Evolutionary conservation across 37 sponge, comb jelly and placozoan genomes (phyloP).

Genomic region (Aphrocallistes beatrix): DNA sequence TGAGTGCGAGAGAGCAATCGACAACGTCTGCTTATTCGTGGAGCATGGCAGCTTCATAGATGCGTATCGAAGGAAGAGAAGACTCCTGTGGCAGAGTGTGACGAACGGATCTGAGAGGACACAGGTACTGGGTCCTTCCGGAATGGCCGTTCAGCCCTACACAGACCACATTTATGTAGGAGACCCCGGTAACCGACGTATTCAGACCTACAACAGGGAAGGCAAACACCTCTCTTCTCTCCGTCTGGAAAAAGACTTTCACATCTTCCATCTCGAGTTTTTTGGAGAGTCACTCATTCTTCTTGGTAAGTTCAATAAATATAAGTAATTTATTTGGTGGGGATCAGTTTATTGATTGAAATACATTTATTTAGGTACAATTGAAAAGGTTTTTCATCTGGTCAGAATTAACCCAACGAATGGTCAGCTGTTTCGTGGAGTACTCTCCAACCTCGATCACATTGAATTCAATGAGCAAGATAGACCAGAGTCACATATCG

Average conservation of each 20-base stretch:
- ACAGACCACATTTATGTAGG: background rate
- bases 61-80: background rate
- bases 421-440: background rate
- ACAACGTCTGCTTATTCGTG: background rate
- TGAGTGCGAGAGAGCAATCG: slow-evolving; percentile 3
- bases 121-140: background rate
- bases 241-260: background rate
- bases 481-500: background rate
- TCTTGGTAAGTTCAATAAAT: background rate
- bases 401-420: background rate
- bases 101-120: background rate
- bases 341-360: background rate
- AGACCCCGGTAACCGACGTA: background rate
- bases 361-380: background rate
- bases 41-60: background rate
- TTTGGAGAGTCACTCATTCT: background rate
- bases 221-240: background rate
- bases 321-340: background rate
- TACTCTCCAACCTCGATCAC: background rate
- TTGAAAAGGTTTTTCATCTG: background rate
- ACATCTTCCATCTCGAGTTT: background rate
- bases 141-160: background rate
- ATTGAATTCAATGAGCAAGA: background rate
- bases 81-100: background rate
- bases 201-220: background rate